These are phyloP conservation scores for Drosophila kohkoa DNA, from an alignment of 1,140 invertebrate species.

Conservation along the genomic window DNA sequence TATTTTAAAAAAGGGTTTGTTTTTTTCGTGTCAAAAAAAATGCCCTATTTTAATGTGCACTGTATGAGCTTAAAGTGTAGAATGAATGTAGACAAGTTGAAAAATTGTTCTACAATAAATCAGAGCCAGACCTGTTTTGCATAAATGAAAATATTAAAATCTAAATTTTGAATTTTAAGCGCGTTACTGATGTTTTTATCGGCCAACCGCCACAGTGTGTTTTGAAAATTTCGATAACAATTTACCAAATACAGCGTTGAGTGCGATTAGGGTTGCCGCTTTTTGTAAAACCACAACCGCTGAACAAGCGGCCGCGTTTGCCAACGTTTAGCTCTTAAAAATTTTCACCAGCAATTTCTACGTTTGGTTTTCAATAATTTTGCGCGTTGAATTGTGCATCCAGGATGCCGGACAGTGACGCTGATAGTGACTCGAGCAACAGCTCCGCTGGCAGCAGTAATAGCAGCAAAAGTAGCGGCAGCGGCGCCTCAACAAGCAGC, in stretches of 20 bases:
- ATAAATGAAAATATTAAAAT: background rate
- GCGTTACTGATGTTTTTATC: background rate
- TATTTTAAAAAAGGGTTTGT: background rate
- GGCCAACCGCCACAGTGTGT: conserved; percentile 4
- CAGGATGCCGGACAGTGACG: conserved; percentile 64
- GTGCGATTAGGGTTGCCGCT: conserved; percentile 25
- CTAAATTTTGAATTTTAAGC: background rate
- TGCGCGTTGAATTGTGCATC: conserved; percentile 9
- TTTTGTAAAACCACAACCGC: conserved; percentile 6
- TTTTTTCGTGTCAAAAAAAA: conserved; percentile 1
- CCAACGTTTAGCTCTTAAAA: conserved; percentile 52
- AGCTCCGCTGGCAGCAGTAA: conserved; percentile 54
- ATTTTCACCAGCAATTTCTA: conserved; percentile 53
- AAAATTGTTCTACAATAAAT: background rate
- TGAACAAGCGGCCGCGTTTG: conserved; percentile 56
- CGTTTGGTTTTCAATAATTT: background rate
- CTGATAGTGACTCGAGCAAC: conserved; percentile 64
- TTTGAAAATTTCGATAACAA: background rate
- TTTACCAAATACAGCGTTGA: conserved; percentile 10
- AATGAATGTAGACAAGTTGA: background rate
- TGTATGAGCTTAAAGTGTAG: background rate
- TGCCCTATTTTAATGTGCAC: background rate
- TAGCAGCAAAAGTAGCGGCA: conserved; percentile 12
- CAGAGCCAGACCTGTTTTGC: background rate
- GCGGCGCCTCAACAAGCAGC: conserved; percentile 16